Evolutionary conservation across 2,797 vertebrate genomes (phyloP), one percentile per base, ranked within the genome.

Genomic region (Orientallactaga sibirica): DNA sequence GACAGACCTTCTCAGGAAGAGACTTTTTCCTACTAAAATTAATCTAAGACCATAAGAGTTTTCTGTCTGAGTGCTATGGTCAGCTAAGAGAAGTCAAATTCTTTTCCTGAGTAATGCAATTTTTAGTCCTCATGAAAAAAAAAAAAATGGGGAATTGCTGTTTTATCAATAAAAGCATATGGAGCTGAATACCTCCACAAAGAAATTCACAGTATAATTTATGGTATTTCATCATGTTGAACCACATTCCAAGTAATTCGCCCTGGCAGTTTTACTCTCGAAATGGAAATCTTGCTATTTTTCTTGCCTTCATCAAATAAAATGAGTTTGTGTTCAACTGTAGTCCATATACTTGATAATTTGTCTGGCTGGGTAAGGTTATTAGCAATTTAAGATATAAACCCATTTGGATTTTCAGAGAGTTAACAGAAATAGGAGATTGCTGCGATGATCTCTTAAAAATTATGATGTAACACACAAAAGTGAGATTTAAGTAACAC

Each of bases 401-500:
- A 90, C 92, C 92, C 90, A 96, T 97, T 97, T 97, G 91, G 0
- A 94, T 98, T 98, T 98, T 98, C 98, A 97, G 98, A 98, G 96
- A 96, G 91, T 97, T 97, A 98, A 97, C 90, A 97, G 98, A 98
- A 98, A 97, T 93, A 88, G 97, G 97, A 98, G 97, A 97, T 97
- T 97, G 97, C 96, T 97, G 48, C 95, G 93, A 98, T 98, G 98
- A 98, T 98, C 98, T 98, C 97, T 97, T 98, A 98, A 98, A 98
- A 98, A 98, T 98, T 98, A 98, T 96, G 97, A 95, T 97, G 90
- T 97, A 97, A 94, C 93, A 97, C 92, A 97, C 96, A 97, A 96
- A 18, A 96, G 94, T 96, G 96, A 97, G 96, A 95, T 97, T 97
- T 98, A 98, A 98, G 92, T 97, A 98, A 98, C 97, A 96, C 91